Percentiles rank a stretch among this genome's conserved stretches.
Evolutionary conservation across 2,888 invertebrate species (phyloP).

Genomic region (Drosophila pegasa): DNA sequence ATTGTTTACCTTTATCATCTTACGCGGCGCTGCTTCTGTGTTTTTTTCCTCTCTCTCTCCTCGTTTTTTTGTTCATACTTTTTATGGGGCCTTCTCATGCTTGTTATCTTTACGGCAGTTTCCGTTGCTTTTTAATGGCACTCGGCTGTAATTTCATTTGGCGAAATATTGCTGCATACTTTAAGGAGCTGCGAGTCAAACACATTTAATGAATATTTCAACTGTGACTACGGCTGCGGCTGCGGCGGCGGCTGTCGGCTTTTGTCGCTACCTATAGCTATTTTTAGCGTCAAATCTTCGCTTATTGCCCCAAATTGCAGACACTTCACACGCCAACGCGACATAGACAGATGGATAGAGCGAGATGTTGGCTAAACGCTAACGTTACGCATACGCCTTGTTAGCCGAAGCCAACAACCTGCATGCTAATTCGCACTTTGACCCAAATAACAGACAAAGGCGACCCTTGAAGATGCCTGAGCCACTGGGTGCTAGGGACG

Average conservation of each 20-base stretch:
- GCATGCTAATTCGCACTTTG: slow-evolving; percentile 72
- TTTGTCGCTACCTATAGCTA: slow-evolving; percentile 46
- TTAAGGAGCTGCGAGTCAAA: slow-evolving; percentile 14
- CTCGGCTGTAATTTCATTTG: slow-evolving; percentile 70
- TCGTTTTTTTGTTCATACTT: slow-evolving; percentile 15
- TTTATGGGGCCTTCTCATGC: slow-evolving; percentile 37
- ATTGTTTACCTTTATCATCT: slow-evolving; percentile 69
- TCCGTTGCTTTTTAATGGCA: slow-evolving; percentile 70
- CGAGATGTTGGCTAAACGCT: neutral
- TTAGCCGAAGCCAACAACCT: slow-evolving; percentile 27
- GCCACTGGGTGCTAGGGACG: slow-evolving; percentile 29
- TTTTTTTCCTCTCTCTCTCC: neutral
- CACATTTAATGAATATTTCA: slow-evolving; percentile 63
- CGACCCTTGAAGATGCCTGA: neutral
- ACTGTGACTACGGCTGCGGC: slow-evolving; percentile 19
- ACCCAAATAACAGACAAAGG: slow-evolving; percentile 62
- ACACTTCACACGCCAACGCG: slow-evolving; percentile 47
- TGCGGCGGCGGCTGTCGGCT: neutral
- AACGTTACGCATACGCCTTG: slow-evolving; percentile 38
- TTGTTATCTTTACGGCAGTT: slow-evolving; percentile 66
- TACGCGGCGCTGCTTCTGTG: slow-evolving; percentile 15
- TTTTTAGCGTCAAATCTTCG: slow-evolving; percentile 67
- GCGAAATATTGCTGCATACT: slow-evolving; percentile 29
- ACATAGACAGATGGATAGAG: slow-evolving; percentile 12
- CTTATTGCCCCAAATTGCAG: slow-evolving; percentile 49